These are phyloP conservation scores for Seriola rivoliana DNA, from an alignment of 2,113 vertebrate genomes.

Conservation along the genomic window DNA sequence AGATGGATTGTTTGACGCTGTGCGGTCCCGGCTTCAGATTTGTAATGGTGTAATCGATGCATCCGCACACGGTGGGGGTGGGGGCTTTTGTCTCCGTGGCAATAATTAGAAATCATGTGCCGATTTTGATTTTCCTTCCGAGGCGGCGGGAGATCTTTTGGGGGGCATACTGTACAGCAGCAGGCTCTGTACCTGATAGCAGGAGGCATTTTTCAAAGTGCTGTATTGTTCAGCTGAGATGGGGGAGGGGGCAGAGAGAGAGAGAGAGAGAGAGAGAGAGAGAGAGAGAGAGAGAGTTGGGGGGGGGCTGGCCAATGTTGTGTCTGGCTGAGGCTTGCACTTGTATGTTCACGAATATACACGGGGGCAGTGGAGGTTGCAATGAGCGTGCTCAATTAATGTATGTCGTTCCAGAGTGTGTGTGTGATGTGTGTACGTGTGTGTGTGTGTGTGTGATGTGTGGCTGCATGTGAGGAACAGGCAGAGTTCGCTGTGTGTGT, in stretches of 20 bases:
- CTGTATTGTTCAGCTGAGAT: slow-evolving; percentile 78
- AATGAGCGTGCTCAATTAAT: slow-evolving; percentile 4
- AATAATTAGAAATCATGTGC: slow-evolving; percentile 25
- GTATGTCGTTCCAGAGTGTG: not conserved
- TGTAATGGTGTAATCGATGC: slow-evolving; percentile 33
- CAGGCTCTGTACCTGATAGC: slow-evolving; percentile 78
- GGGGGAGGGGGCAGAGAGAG: slow-evolving; percentile 67
- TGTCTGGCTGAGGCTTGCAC: slow-evolving; percentile 83
- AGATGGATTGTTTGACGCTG: slow-evolving; percentile 51
- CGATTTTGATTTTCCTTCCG: slow-evolving; percentile 24
- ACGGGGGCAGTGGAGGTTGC: slow-evolving; percentile 14
- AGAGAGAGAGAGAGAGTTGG: not conserved
- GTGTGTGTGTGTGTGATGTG: slow-evolving; percentile 6
- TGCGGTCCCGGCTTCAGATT: slow-evolving; percentile 40
- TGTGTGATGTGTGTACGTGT: slow-evolving; percentile 12
- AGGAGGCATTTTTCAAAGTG: slow-evolving; percentile 80
- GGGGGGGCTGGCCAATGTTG: slow-evolving; percentile 77
- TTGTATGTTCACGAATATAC: slow-evolving; percentile 66
- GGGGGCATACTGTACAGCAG: slow-evolving; percentile 39
- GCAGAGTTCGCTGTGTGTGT: not conserved
- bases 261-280: slow-evolving; percentile 25
- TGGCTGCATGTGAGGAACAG: slow-evolving; percentile 8
- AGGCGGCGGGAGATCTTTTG: slow-evolving; percentile 3
- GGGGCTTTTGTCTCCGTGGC: slow-evolving; percentile 47
- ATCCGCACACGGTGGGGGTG: not conserved